phyloP scores from a whole-genome alignment of 2,113 vertebrate genomes.

The Mormyrus iriodes region DNA sequence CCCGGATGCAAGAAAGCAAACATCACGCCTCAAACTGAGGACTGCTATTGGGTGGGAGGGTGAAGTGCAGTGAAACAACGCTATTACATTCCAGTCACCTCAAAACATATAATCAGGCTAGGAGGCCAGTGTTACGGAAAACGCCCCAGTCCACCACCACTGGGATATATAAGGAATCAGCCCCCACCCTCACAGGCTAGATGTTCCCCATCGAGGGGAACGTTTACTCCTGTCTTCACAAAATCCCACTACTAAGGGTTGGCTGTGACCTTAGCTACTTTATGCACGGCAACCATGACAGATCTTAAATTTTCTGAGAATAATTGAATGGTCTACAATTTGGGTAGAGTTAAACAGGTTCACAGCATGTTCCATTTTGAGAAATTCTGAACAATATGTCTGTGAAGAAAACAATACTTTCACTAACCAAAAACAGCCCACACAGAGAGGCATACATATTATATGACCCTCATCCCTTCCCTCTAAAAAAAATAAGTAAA shows the following conservation, averaged over 20 bases:
- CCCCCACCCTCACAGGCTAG: neutral
- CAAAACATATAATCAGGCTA: neutral
- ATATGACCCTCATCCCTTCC: neutral
- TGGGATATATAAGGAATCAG: neutral
- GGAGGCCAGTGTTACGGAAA: neutral
- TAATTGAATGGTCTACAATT: neutral
- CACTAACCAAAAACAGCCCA: slow-evolving; percentile 45
- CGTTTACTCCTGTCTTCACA: neutral
- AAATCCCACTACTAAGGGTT: neutral
- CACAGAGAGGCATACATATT: slow-evolving; percentile 34
- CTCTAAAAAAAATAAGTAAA: slow-evolving; percentile 16
- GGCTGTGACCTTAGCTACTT: neutral
- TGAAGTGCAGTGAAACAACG: neutral
- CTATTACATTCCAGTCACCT: neutral
- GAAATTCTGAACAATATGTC: slow-evolving; percentile 43
- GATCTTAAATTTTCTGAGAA: neutral
- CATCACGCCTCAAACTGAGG: neutral
- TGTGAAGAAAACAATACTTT: slow-evolving; percentile 23
- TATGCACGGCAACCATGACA: neutral
- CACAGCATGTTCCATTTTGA: slow-evolving; percentile 21
- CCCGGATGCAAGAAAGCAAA: neutral
- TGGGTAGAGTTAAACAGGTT: neutral
- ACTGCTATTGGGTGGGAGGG: neutral
- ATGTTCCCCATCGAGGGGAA: neutral
- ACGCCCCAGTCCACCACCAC: neutral